Percentiles rank a stretch among this genome's conserved stretches.
Conservation (phyloP, 2,113 vertebrate species). For the Jaculus jaculus region DNA sequence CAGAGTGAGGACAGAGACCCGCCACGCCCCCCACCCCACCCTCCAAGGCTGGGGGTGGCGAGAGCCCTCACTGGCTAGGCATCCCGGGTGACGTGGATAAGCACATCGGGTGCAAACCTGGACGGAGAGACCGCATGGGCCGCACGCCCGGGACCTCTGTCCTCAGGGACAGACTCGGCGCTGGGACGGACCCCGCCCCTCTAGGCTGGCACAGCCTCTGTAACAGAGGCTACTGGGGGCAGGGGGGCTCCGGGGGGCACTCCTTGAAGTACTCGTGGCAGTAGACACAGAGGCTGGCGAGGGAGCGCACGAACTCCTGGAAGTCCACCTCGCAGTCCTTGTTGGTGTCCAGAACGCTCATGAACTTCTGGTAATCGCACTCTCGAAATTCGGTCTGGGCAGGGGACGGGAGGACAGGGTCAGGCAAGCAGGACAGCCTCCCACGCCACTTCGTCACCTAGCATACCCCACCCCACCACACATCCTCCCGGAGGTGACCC, state of each 20-base stretch:
- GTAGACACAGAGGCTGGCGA: conserved; percentile 69
- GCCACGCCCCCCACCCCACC: neutral
- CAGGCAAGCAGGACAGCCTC: neutral
- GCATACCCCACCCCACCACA: neutral
- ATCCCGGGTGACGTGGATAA: neutral
- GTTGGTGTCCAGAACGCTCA: conserved; percentile 70
- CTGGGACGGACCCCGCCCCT: neutral
- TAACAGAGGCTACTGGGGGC: conserved; percentile 45
- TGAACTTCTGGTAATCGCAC: conserved; percentile 65
- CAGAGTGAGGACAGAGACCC: neutral
- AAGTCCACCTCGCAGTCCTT: conserved; percentile 76
- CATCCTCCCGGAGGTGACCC: neutral
- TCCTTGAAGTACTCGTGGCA: conserved; percentile 73
- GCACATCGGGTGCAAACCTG: neutral
- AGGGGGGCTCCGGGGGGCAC: neutral
- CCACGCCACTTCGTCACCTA: too few species aligned
- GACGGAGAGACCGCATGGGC: neutral
- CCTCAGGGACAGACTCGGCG: neutral
- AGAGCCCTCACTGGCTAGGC: neutral
- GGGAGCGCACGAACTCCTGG: conserved; percentile 55
- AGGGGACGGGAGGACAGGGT: accelerated
- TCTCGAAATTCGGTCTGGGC: conserved; percentile 59
- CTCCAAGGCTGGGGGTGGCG: neutral
- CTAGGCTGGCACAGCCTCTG: accelerated
- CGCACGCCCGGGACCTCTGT: neutral